Evolutionary conservation across 2,888 invertebrate genomes (phyloP), one percentile per base, ranked within the genome.

Genomic region (Cheilosia scutellata): DNA sequence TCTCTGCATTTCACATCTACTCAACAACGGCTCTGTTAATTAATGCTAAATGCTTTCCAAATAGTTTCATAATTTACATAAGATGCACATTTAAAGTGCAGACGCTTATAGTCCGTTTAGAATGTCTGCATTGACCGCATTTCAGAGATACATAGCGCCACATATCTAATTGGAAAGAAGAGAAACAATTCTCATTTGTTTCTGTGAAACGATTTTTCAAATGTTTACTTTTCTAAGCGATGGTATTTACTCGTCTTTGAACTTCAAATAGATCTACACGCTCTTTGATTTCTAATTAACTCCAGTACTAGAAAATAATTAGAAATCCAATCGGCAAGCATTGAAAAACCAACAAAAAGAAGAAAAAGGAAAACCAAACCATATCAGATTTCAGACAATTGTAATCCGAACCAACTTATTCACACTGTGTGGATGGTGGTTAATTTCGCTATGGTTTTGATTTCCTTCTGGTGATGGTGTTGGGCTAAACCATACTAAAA

Each of bases 401-500:
- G 83, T 83, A 83, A 83, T 74, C 42, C 51, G 62, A 78, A 51
- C 47, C 68, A 42, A 78, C 68, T 78, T 37, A 37, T 37, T 78
- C 72, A 78, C 77, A 78, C 78, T 9, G 33, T 33, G 33, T 3
- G 9, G 9, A 33, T 9, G 60, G 49, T 72, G 49, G 62, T 72
- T 42, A 71, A 47, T 68, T 83, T 75, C 83, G 51, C 66, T 47
- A 55, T 5, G 66, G 68, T 74, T 62, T 78, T 68, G 42, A 42
- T 82, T 77, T 71, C 58, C 75, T 70, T 49, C 55, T 57, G 37
- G 63, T 49, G 20, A 13, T 33, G 44, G n/a, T 11, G 37, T 53
- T 51, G 9, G 13, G 37, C 27, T 20, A 49, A 76, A 53, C 55
- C 42, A 51, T 20, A 31, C 51, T 77, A 62, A 66, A 77, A 66